phyloP scores from a whole-genome alignment of 2,888 invertebrate genomes.

The Phrixothrix hirtus region DNA sequence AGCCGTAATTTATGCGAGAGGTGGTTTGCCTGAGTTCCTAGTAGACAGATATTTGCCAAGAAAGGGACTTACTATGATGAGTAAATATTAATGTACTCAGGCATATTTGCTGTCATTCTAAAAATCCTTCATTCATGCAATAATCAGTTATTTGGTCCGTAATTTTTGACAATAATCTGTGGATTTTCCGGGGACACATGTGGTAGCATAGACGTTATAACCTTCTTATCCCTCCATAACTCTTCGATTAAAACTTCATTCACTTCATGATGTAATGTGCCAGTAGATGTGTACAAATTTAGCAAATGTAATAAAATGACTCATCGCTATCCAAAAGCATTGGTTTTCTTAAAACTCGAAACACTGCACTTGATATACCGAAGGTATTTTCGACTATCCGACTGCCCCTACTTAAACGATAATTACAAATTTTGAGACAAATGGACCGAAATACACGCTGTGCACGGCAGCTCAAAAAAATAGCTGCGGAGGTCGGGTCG shows the following conservation, averaged over 20 bases:
- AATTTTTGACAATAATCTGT: conserved; percentile 6
- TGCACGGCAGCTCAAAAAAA: no score
- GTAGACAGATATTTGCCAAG: background rate
- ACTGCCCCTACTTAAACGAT: conserved; percentile 1
- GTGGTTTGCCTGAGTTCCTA: conserved; percentile 1
- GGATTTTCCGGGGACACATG: background rate
- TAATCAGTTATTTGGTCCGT: conserved; percentile 4
- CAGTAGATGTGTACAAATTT: background rate
- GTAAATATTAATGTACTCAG: background rate
- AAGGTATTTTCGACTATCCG: background rate
- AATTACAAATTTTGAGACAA: background rate
- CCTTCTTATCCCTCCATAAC: background rate
- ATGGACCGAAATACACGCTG: no score
- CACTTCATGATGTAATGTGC: background rate
- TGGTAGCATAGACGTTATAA: background rate
- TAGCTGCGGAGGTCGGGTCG: no score
- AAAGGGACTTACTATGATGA: background rate
- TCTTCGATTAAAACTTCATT: background rate
- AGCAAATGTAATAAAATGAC: conserved; percentile 1
- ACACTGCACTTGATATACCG: conserved; percentile 2
- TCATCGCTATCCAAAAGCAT: conserved; percentile 2
- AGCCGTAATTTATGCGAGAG: background rate
- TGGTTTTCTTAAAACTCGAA: conserved; percentile 1
- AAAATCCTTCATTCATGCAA: conserved; percentile 6
- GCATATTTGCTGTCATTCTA: background rate